phyloP scores from a whole-genome alignment of 2,113 vertebrate genomes.

The Hemicordylus capensis region DNA sequence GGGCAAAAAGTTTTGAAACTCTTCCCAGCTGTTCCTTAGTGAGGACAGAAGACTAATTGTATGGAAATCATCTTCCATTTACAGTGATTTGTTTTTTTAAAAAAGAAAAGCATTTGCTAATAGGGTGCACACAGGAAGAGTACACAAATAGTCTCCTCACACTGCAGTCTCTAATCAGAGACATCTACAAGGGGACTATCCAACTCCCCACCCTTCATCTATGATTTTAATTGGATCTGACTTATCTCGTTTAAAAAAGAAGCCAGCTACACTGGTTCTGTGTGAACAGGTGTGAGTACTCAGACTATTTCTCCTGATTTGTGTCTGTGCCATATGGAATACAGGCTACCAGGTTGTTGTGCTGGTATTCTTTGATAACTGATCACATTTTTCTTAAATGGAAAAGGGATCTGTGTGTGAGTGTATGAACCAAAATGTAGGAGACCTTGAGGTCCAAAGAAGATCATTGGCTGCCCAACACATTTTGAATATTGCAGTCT shows the following conservation, averaged over 20 bases:
- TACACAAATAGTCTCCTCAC: neutral
- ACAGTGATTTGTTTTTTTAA: slow-evolving; percentile 11
- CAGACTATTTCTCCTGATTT: slow-evolving; percentile 42
- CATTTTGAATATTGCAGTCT: too few species aligned
- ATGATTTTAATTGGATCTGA: slow-evolving; percentile 35
- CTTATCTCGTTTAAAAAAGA: neutral
- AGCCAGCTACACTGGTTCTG: neutral
- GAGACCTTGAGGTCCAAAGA: too few species aligned
- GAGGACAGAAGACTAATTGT: slow-evolving; percentile 57
- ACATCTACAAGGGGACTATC: slow-evolving; percentile 50
- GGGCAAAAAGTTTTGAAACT: slow-evolving; percentile 70
- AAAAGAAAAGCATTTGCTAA: slow-evolving; percentile 46
- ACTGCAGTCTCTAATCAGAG: neutral
- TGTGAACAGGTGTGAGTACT: slow-evolving; percentile 27
- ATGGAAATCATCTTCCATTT: slow-evolving; percentile 42
- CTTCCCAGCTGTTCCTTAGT: slow-evolving; percentile 67
- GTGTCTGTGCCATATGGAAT: neutral
- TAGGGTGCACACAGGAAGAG: slow-evolving; percentile 36
- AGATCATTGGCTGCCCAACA: too few species aligned
- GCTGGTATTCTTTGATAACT: neutral
- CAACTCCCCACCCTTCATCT: neutral
- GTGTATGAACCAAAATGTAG: too few species aligned
- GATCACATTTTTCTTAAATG: neutral
- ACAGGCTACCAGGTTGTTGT: neutral
- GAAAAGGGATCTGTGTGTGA: too few species aligned